Conservation (phyloP, 2,797 vertebrate species). For the Ambastaia sidthimunki region DNA sequence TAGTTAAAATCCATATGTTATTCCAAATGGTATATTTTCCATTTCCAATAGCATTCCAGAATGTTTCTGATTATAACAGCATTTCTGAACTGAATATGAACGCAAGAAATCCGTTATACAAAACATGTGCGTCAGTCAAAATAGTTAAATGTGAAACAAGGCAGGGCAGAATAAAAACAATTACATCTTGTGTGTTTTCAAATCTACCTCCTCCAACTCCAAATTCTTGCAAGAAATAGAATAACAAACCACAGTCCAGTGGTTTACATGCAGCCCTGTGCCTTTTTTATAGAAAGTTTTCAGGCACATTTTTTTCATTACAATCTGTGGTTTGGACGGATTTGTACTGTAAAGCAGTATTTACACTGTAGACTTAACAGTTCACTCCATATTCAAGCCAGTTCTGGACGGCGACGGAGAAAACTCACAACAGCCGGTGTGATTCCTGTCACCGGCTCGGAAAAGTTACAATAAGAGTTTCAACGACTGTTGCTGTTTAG, state of each 20-base stretch:
- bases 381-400: conserved; percentile 64
- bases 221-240: conserved; percentile 71
- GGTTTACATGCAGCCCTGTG: conserved; percentile 71
- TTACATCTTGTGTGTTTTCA: conserved; percentile 64
- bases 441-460: conserved; percentile 31
- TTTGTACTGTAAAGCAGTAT: conserved; percentile 66
- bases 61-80: conserved; percentile 21
- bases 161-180: conserved; percentile 64
- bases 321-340: conserved; percentile 65
- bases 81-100: conserved; percentile 15
- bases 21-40: conserved; percentile 20
- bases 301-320: conserved; percentile 69
- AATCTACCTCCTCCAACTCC: conserved; percentile 61
- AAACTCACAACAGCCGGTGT: conserved; percentile 62
- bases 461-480: conserved; percentile 17
- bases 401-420: conserved; percentile 64
- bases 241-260: conserved; percentile 73
- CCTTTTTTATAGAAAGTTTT: conserved; percentile 72
- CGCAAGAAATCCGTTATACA: conserved; percentile 33
- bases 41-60: neutral
- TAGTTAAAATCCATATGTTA: neutral
- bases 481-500: conserved; percentile 15
- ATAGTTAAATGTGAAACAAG: conserved; percentile 53
- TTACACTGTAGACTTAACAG: conserved; percentile 70
- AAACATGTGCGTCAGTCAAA: conserved; percentile 42